These are phyloP conservation scores for Physocephala rufipes DNA, from an alignment of 2,888 invertebrate genomes.

Conservation along the genomic window DNA sequence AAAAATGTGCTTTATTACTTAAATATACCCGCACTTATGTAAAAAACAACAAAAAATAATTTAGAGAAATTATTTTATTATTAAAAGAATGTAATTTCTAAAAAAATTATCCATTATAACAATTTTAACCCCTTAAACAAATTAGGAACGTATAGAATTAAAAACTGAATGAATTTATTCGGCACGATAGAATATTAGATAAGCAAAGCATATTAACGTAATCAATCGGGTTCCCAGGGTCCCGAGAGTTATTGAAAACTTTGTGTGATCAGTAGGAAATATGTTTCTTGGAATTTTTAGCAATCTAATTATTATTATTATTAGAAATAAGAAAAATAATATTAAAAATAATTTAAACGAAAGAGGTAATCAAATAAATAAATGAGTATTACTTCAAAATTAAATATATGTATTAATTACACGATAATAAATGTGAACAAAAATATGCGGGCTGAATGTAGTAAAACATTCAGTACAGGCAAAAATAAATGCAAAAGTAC, in stretches of 20 bases:
- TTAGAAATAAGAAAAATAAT: too few relatives aligned
- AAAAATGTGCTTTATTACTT: neutral
- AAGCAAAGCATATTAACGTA: neutral
- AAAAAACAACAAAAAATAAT: neutral
- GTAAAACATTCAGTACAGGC: neutral
- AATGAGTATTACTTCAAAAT: neutral
- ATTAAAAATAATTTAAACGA: too few relatives aligned
- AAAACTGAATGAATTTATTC: neutral
- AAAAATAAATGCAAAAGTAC: neutral
- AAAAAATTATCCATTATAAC: neutral
- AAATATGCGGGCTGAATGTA: neutral
- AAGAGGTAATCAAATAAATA: neutral
- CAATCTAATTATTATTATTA: neutral
- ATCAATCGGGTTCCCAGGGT: neutral
- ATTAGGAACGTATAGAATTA: slow-evolving; percentile 7
- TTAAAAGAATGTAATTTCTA: too few relatives aligned
- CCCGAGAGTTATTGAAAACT: neutral
- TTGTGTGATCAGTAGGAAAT: slow-evolving; percentile 8
- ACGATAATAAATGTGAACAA: neutral
- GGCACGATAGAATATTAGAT: neutral
- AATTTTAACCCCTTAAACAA: slow-evolving; percentile 10
- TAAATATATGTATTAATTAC: neutral
- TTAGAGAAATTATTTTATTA: neutral
- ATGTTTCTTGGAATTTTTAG: neutral
- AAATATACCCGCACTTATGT: neutral